Evolutionary conservation across 2,113 vertebrate species (phyloP).

Genomic region (Columba livia): DNA sequence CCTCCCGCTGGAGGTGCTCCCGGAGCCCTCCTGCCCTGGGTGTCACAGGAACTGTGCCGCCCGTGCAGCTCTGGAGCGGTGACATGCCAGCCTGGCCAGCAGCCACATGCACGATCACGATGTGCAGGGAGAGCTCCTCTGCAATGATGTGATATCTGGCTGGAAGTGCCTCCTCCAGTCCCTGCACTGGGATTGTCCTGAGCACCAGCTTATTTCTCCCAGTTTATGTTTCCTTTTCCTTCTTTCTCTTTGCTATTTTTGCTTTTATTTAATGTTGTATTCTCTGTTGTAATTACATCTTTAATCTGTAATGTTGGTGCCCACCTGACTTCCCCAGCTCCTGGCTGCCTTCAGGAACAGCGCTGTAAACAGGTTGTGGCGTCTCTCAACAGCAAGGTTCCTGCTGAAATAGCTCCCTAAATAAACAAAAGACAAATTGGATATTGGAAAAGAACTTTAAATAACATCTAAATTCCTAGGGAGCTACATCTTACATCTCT

Average conservation of each 20-base stretch:
- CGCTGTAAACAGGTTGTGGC: slow-evolving; percentile 11
- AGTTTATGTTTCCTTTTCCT: slow-evolving; percentile 29
- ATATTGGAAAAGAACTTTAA: slow-evolving; percentile 67
- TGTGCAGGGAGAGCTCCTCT: rapidly evolving
- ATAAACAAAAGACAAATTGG: slow-evolving; percentile 70
- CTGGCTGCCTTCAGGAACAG: neutral
- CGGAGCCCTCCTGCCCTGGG: neutral
- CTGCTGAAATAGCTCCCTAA: slow-evolving; percentile 45
- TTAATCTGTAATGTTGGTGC: neutral
- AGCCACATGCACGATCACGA: rapidly evolving
- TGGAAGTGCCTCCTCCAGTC: neutral
- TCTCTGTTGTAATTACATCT: slow-evolving; percentile 58
- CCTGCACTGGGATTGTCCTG: neutral
- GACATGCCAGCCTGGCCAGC: neutral
- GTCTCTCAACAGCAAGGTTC: slow-evolving; percentile 14
- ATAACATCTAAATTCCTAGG: slow-evolving; percentile 61
- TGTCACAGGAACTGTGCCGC: too few relatives aligned
- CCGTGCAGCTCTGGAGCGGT: neutral
- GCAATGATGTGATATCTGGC: neutral
- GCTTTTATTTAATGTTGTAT: slow-evolving; percentile 47
- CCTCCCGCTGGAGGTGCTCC: neutral
- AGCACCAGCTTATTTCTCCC: neutral
- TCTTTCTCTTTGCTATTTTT: slow-evolving; percentile 13
- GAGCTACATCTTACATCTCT: slow-evolving; percentile 49
- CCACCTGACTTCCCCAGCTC: neutral